phyloP scores from a whole-genome alignment of 2,113 vertebrate genomes.

The Alethe castanea region DNA sequence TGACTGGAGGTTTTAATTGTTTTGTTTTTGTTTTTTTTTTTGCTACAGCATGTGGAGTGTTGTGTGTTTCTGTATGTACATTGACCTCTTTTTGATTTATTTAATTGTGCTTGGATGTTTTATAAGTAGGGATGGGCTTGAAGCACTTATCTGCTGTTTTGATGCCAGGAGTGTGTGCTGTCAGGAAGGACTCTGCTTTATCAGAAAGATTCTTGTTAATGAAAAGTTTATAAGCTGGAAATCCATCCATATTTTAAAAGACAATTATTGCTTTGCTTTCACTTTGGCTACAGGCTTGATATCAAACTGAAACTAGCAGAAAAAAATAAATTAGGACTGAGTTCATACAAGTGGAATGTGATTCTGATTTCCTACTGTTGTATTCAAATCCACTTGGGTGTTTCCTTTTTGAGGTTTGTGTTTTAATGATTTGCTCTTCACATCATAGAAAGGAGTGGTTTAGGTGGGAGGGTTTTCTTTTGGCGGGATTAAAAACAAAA shows the following conservation, averaged over 20 bases:
- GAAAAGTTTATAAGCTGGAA: background rate
- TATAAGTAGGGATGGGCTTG: background rate
- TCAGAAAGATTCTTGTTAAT: background rate
- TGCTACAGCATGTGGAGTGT: fast-evolving
- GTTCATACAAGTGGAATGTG: background rate
- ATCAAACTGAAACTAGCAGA: background rate
- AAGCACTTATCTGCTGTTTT: background rate
- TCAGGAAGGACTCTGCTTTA: background rate
- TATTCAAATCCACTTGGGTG: background rate
- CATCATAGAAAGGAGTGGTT: background rate
- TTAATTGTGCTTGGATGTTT: background rate
- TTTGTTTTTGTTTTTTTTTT: too few species aligned
- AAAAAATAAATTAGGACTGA: background rate
- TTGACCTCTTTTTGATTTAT: background rate
- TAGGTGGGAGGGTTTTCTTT: background rate
- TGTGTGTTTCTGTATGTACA: fast-evolving
- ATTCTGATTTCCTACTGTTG: background rate
- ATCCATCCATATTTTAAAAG: background rate
- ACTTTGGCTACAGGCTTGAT: background rate
- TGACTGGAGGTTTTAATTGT: background rate
- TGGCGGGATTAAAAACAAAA: background rate
- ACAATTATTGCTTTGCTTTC: background rate
- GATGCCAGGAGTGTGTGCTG: background rate
- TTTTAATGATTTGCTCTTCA: background rate
- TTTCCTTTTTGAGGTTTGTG: background rate